These are phyloP conservation scores for Leuciscus idus DNA, from an alignment of 2,113 vertebrate genomes.

Conservation along the genomic window DNA sequence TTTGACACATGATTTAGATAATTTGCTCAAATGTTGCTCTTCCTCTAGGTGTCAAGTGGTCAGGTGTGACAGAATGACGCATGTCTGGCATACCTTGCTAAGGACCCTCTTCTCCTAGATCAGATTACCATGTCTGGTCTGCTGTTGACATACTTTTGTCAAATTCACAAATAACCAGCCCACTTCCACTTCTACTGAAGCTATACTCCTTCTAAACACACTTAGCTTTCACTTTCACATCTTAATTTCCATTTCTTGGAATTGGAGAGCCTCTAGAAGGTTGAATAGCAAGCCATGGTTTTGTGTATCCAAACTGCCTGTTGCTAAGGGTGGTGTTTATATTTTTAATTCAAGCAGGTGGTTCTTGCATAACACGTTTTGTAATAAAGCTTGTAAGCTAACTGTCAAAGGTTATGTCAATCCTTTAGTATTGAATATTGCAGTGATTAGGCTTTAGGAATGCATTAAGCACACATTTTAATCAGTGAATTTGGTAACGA, in stretches of 20 bases:
- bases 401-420: conserved; percentile 46
- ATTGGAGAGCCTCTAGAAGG: not conserved
- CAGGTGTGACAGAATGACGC: conserved; percentile 24
- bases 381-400: conserved; percentile 30
- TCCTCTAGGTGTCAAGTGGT: conserved; percentile 32
- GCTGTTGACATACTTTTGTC: conserved; percentile 30
- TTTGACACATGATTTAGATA: conserved; percentile 16
- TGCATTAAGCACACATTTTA: conserved; percentile 12
- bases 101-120: conserved; percentile 11
- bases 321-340: conserved; percentile 49
- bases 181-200: not conserved
- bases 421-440: conserved; percentile 13
- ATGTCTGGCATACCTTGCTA: conserved; percentile 33
- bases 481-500: conserved; percentile 18
- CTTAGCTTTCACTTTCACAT: not conserved
- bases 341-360: conserved; percentile 61
- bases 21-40: not conserved
- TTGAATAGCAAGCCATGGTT: conserved; percentile 6
- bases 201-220: not conserved
- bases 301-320: conserved; percentile 26
- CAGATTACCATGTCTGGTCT: not conserved
- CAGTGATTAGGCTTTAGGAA: conserved; percentile 12
- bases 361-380: conserved; percentile 60
- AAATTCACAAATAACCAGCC: not conserved
- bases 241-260: not conserved